Conservation (phyloP, 2,797 vertebrate genomes). For the Leptatherina wallacei region DNA sequence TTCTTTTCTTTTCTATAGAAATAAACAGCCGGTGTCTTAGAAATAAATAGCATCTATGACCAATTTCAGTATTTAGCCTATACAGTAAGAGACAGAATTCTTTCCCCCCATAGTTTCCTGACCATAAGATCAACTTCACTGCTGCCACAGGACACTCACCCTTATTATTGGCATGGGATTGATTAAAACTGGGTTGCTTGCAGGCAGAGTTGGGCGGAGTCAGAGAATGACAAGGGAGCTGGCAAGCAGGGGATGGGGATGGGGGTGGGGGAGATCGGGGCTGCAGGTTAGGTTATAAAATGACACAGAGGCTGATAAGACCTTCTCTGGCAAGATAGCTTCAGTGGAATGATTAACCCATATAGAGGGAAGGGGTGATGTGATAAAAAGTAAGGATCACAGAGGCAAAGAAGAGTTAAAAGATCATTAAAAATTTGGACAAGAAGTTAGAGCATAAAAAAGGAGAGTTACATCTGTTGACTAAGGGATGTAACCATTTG, state of each 20-base stretch:
- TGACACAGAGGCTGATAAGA: conserved; percentile 96
- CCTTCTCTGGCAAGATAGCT: conserved; percentile 88
- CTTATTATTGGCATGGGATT: conserved; percentile 77
- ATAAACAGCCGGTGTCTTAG: not conserved
- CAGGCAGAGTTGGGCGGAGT: conserved; percentile 74
- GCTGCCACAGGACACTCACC: conserved; percentile 72
- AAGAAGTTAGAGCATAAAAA: conserved; percentile 18
- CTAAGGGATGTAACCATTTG: conserved; percentile 45
- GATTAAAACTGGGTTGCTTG: conserved; percentile 64
- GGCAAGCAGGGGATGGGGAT: conserved; percentile 34
- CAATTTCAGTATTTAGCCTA: not conserved
- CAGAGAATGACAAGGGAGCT: conserved; percentile 80
- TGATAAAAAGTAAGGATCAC: conserved; percentile 33
- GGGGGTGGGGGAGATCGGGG: conserved; percentile 77
- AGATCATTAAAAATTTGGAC: conserved; percentile 25
- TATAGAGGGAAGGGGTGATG: conserved; percentile 37
- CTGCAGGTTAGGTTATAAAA: conserved; percentile 92
- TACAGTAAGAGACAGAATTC: not conserved
- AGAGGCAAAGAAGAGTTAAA: conserved; percentile 10
- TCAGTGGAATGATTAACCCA: conserved; percentile 95
- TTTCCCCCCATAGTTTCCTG: conserved; percentile 65
- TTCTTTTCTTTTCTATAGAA: not conserved
- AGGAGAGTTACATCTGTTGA: conserved; percentile 8
- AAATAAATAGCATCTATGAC: not conserved
- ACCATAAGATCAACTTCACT: conserved; percentile 84